Conservation (phyloP, 2,797 vertebrate species). For the Catamblyrhynchus diadema region DNA sequence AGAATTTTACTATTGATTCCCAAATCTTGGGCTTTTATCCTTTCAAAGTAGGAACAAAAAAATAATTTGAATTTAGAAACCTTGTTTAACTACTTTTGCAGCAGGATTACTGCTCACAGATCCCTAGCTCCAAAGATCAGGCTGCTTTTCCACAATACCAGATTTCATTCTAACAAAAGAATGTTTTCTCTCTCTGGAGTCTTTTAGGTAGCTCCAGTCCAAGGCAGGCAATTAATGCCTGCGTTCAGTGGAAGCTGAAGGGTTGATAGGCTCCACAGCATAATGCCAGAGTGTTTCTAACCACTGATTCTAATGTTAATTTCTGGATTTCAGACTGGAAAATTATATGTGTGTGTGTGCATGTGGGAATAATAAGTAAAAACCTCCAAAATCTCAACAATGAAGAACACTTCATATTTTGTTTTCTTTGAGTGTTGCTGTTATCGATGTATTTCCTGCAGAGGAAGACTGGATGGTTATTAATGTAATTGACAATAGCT, state of each 20-base stretch:
- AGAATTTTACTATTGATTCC: background rate
- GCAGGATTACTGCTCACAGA: background rate
- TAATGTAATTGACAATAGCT: background rate
- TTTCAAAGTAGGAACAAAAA: background rate
- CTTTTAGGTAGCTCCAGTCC: background rate
- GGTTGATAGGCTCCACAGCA: background rate
- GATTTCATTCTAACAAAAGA: background rate
- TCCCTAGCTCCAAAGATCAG: background rate
- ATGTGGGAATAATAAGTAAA: background rate
- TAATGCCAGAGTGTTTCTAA: background rate
- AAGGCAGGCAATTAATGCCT: conserved; percentile 8
- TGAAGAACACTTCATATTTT: background rate
- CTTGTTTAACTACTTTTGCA: background rate
- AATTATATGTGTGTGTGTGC: background rate
- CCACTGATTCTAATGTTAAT: background rate
- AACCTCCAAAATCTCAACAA: background rate
- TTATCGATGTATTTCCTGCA: background rate
- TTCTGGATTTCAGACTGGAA: background rate
- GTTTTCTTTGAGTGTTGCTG: background rate
- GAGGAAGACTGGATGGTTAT: background rate
- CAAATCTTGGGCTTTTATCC: background rate
- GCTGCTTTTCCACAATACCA: background rate
- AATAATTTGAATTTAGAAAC: background rate
- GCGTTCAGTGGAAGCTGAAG: background rate
- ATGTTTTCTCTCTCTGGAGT: background rate